Evolutionary conservation across 1,140 invertebrate genomes (phyloP).

Genomic region (Euwallacea similis): DNA sequence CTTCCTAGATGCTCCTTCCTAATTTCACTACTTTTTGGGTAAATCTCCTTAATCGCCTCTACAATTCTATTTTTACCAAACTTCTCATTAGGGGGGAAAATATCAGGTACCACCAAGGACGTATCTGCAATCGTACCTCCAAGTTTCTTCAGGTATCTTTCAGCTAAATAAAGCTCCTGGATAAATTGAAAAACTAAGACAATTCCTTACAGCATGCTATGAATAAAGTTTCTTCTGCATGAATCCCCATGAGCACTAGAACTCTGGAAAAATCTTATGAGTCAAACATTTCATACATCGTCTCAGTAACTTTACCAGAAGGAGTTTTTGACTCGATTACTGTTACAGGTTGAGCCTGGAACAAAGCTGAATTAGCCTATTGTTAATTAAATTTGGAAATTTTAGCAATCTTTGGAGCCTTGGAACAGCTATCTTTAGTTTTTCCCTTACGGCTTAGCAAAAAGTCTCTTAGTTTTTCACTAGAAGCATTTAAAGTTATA

Average conservation of each 20-base stretch:
- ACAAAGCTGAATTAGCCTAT: background rate
- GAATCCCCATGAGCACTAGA: conserved; percentile 16
- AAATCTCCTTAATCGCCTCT: conserved; percentile 20
- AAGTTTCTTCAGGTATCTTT: background rate
- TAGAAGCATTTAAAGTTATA: background rate
- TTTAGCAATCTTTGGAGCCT: background rate
- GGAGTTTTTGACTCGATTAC: conserved; percentile 10
- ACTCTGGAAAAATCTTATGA: conserved; percentile 19
- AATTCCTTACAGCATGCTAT: background rate
- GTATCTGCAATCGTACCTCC: background rate
- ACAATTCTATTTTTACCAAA: background rate
- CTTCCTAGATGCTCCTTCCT: background rate
- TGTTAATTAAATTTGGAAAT: background rate
- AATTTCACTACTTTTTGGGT: conserved; percentile 8
- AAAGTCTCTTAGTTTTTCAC: conserved; percentile 16
- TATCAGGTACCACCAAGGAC: background rate
- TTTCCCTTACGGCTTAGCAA: background rate
- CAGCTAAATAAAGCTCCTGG: background rate
- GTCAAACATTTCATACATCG: conserved; percentile 8
- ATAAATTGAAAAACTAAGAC: background rate
- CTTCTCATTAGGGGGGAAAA: background rate
- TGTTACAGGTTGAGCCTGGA: background rate
- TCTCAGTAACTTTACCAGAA: conserved; percentile 3
- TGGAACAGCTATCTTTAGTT: conserved; percentile 2
- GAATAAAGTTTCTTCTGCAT: conserved; percentile 9